phyloP scores from a whole-genome alignment of 1,140 invertebrate genomes.

The Papilio xuthus region DNA sequence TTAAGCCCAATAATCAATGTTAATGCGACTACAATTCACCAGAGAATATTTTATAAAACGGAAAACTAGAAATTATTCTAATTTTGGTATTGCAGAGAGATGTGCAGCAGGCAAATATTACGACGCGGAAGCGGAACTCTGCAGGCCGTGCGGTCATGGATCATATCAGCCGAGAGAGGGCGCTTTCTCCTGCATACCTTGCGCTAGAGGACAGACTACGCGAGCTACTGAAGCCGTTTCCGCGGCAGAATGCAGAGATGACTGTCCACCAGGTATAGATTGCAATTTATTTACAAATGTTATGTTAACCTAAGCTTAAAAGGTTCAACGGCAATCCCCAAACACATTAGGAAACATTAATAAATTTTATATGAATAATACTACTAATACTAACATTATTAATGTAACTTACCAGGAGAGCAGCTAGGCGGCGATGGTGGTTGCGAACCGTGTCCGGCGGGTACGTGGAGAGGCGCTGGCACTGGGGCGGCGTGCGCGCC shows the following conservation, averaged over 20 bases:
- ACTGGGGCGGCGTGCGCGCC: slow-evolving; percentile 93
- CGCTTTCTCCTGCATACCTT: slow-evolving; percentile 93
- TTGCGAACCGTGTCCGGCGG: slow-evolving; percentile 95
- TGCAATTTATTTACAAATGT: background rate
- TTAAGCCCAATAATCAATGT: background rate
- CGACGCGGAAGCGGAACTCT: slow-evolving; percentile 91
- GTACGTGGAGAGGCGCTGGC: slow-evolving; percentile 94
- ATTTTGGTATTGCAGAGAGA: slow-evolving; percentile 83
- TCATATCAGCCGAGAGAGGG: slow-evolving; percentile 96
- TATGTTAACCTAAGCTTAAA: background rate
- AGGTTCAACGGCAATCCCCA: too few relatives aligned
- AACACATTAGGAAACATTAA: background rate
- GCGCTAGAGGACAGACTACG: slow-evolving; percentile 96
- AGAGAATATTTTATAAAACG: background rate
- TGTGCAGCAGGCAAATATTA: slow-evolving; percentile 96
- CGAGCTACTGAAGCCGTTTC: slow-evolving; percentile 95
- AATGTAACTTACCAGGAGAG: slow-evolving; percentile 79
- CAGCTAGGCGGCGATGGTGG: slow-evolving; percentile 94
- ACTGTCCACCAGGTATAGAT: slow-evolving; percentile 89
- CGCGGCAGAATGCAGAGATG: slow-evolving; percentile 92
- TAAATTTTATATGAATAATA: background rate
- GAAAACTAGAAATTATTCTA: background rate
- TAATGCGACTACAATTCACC: background rate
- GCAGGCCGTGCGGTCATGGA: slow-evolving; percentile 95
- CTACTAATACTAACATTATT: background rate